A percentile compares a stretch with the other conserved stretches of the same genome.
phyloP scores from a whole-genome alignment of 2,113 vertebrate species.

The Chaenocephalus aceratus region DNA sequence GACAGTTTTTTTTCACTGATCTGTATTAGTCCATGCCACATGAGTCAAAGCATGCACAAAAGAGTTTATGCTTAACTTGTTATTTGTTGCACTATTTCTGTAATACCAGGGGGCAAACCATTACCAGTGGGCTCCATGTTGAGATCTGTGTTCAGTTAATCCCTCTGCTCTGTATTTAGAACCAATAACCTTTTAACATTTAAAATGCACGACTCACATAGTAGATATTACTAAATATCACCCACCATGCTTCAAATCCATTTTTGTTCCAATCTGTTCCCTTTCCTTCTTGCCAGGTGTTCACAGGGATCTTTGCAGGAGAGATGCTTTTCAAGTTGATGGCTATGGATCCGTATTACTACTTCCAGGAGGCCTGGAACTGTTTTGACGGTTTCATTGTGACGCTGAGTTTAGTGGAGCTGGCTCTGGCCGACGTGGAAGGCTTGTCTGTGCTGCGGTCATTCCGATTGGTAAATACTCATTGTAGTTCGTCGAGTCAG shows the following conservation, averaged over 20 bases:
- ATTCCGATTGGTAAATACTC: slow-evolving; percentile 93
- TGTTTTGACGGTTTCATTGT: slow-evolving; percentile 99
- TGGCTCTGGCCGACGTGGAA: slow-evolving; percentile 94
- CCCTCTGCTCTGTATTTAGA: too few species aligned
- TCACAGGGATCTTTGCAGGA: slow-evolving; percentile 98
- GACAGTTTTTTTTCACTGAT: too few species aligned
- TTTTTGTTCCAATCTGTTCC: slow-evolving; percentile 31
- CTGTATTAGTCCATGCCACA: too few species aligned
- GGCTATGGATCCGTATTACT: slow-evolving; percentile 99
- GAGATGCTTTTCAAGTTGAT: slow-evolving; percentile 98
- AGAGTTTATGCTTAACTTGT: too few species aligned
- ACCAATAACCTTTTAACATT: neutral
- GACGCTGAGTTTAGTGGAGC: slow-evolving; percentile 96
- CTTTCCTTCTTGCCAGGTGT: slow-evolving; percentile 86
- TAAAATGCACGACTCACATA: neutral
- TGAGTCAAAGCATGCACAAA: too few species aligned
- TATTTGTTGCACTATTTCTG: too few species aligned
- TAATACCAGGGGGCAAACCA: too few species aligned
- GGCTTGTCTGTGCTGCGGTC: slow-evolving; percentile 97
- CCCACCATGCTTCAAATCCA: slow-evolving; percentile 11
- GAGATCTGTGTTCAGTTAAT: too few species aligned
- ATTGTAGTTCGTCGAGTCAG: neutral
- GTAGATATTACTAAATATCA: neutral
- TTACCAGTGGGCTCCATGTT: too few species aligned
- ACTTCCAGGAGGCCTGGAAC: slow-evolving; percentile 99